Conservation (phyloP, 64 coral and sea anemone genomes). For the Actinia tenebrosa region DNA sequence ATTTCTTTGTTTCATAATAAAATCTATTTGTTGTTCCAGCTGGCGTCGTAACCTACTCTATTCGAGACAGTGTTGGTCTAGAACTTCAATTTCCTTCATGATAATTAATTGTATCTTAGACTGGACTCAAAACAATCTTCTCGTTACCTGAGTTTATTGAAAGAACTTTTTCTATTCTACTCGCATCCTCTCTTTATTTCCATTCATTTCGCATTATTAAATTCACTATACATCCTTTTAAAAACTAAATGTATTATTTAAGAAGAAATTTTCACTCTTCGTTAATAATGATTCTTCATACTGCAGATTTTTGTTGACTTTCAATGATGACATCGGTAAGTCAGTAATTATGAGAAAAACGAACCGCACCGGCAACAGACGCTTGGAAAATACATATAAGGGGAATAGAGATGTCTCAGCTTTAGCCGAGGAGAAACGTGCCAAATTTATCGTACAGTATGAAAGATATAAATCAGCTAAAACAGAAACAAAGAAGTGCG, state of each 20-base stretch:
- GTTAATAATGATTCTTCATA: background rate
- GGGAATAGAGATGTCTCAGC: background rate
- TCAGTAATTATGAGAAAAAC: background rate
- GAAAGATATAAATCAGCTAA: background rate
- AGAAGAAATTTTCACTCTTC: background rate
- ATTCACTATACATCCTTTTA: no score
- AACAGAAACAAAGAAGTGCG: background rate
- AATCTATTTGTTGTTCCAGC: background rate
- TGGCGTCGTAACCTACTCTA: background rate
- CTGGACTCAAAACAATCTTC: background rate
- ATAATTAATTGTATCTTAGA: constrained; percentile 7
- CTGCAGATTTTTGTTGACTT: background rate
- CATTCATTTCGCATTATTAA: background rate
- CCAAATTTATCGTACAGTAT: background rate
- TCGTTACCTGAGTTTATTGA: background rate
- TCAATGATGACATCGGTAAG: background rate
- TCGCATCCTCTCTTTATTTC: background rate
- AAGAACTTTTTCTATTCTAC: background rate
- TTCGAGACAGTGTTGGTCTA: background rate
- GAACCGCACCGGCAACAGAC: background rate
- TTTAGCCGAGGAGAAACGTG: background rate
- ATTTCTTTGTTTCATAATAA: background rate
- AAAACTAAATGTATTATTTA: background rate
- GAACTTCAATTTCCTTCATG: background rate
- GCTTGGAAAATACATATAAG: background rate